These are phyloP conservation scores for Slavum lentiscoides DNA, from an alignment of 2,888 invertebrate genomes.

Conservation along the genomic window DNA sequence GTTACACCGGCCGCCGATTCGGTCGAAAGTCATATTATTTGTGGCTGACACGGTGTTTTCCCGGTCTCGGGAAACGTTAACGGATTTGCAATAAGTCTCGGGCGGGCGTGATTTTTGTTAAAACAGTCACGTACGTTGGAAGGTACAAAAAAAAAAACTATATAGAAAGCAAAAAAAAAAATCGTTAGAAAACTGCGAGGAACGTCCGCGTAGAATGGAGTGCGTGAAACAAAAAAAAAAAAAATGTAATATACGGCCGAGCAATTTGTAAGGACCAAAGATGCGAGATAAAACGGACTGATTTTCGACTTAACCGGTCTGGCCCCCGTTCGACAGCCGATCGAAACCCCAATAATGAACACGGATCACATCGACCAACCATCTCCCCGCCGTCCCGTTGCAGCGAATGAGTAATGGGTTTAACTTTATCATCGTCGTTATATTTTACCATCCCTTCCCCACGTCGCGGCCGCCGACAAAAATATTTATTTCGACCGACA, in stretches of 20 bases:
- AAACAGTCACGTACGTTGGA: conserved; percentile 39
- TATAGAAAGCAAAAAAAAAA: neutral
- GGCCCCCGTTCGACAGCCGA: neutral
- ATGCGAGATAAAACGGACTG: conserved; percentile 21
- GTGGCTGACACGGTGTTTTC: neutral
- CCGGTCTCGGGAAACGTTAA: conserved; percentile 24
- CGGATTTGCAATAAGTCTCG: conserved; percentile 25
- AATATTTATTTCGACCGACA: conserved; percentile 9
- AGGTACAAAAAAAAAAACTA: conserved; percentile 1
- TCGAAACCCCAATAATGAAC: conserved; percentile 10
- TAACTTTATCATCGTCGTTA: neutral
- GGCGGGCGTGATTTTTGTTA: conserved; percentile 4
- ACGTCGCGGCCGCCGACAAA: neutral
- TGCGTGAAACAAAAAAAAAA: conserved; percentile 21
- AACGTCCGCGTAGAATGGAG: neutral
- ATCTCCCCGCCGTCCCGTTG: too few relatives aligned
- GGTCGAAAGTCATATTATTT: too few relatives aligned
- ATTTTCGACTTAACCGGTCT: neutral
- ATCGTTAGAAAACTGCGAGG: conserved; percentile 12
- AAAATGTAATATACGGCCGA: conserved; percentile 5
- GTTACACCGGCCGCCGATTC: too few relatives aligned
- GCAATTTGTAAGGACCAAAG: conserved; percentile 32
- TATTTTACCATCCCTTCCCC: neutral
- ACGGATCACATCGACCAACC: neutral
- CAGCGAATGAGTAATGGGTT: conserved; percentile 6